phyloP scores from a whole-genome alignment of 2,797 vertebrate genomes.

The Clarias laeviceps region DNA sequence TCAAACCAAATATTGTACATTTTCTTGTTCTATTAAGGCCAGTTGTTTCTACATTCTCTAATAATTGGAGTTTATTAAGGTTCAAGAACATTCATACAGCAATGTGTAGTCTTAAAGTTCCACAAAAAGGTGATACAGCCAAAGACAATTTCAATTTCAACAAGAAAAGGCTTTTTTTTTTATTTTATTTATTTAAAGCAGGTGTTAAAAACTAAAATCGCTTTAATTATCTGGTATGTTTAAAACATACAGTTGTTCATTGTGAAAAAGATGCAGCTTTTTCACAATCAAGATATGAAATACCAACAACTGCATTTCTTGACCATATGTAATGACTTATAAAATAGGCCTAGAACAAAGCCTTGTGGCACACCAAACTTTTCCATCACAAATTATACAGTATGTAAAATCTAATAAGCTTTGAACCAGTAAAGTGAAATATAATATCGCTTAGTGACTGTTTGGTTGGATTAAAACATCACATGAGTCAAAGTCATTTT shows the following conservation, averaged over 20 bases:
- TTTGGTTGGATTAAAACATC: not conserved
- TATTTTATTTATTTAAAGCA: not conserved
- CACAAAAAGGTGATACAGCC: not conserved
- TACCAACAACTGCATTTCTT: not conserved
- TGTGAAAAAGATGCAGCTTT: not conserved
- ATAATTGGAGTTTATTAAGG: not conserved
- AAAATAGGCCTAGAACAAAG: not conserved
- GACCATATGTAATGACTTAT: not conserved
- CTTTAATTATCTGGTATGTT: not conserved
- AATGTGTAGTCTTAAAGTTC: not conserved
- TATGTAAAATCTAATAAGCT: not conserved
- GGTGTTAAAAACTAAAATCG: not conserved
- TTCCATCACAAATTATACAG: not conserved
- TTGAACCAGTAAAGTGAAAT: not conserved
- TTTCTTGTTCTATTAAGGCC: not conserved
- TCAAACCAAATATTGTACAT: not conserved
- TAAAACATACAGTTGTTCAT: not conserved
- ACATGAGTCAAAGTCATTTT: not conserved
- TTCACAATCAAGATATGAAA: no score
- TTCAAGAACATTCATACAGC: not conserved
- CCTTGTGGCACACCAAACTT: not conserved
- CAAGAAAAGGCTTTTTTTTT: not conserved
- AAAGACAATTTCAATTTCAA: not conserved
- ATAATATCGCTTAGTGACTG: not conserved
- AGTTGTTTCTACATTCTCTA: not conserved